Base-by-base conservation (phyloP, 2,888 invertebrate species). In the Marasmarcha lunaedactyla region DNA sequence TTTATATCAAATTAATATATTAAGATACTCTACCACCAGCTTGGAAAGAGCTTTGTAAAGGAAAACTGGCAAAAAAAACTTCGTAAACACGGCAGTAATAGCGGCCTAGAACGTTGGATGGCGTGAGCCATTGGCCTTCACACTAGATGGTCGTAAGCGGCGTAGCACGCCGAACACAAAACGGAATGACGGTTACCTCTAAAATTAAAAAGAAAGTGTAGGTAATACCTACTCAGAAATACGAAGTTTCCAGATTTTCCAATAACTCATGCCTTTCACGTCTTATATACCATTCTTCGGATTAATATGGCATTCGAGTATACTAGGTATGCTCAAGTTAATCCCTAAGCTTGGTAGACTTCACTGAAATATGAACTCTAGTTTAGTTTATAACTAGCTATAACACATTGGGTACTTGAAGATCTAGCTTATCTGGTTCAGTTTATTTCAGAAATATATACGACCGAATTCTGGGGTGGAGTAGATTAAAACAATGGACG, bases 401-500 rank as follows among this genome's bases (percentile, higher is more conserved):
- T 69, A 43, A 46, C 48, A 52, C 53, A 55, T 63, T 58, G 12
- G n/a, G 20, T 12, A 26, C 37, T 20, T 26, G 20, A 12, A 12
- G 15, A 11, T 38, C 11, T 6, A 25, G 14, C 9, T 37, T 27
- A 10, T 30, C 10, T 30, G 30, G 33, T 4, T 14, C 1, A 26
- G 27, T 34, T 37, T 37, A 56, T 63, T 65, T 54, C 59, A 59
- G 59, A 63, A 66, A 71, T 65, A 20, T 20, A 65, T 57, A 67
- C 67, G 52, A 46, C 52, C 57, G 63, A 64, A 63, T 69, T 68
- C 63, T 57, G 55, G 51, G 57, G 63, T 57, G 59, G 52, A 69
- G 71, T 61, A 71, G 69, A 78, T 78, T 78, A 77, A 77, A 77
- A 78, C 78, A 77, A 79, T 74, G 77, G 63, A 78, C 77, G 78